Conservation (phyloP, 1,140 invertebrate genomes). For the Penaeus chinensis region DNA sequence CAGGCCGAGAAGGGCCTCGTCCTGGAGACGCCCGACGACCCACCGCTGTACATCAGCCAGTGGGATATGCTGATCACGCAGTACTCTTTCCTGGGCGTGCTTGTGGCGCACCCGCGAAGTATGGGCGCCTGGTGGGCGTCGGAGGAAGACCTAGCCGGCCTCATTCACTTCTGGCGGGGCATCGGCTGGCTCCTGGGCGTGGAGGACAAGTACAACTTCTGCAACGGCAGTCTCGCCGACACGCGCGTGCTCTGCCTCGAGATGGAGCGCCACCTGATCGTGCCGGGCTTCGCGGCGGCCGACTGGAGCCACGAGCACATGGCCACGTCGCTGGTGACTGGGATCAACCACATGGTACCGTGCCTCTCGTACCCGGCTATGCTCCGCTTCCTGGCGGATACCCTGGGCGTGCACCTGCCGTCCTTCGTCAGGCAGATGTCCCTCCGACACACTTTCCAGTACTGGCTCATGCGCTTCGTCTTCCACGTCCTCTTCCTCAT, state of each 20-base stretch:
- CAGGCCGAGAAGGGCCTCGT: not conserved
- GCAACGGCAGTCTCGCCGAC: slow-evolving; percentile 69
- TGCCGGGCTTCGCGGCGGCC: slow-evolving; percentile 68
- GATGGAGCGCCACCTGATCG: slow-evolving; percentile 67
- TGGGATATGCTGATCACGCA: slow-evolving; percentile 83
- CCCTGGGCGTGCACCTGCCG: slow-evolving; percentile 4
- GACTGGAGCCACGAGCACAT: slow-evolving; percentile 70
- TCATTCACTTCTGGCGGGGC: slow-evolving; percentile 85
- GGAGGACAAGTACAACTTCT: slow-evolving; percentile 79
- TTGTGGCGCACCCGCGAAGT: slow-evolving; percentile 75
- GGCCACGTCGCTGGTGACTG: slow-evolving; percentile 67
- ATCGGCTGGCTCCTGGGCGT: slow-evolving; percentile 85
- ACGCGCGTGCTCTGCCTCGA: slow-evolving; percentile 68
- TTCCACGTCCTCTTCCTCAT: slow-evolving; percentile 40
- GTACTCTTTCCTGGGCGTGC: slow-evolving; percentile 80
- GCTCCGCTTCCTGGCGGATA: slow-evolving; percentile 28
- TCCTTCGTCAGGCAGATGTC: slow-evolving; percentile 13
- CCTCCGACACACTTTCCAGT: slow-evolving; percentile 21
- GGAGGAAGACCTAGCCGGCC: slow-evolving; percentile 77
- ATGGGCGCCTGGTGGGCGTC: slow-evolving; percentile 74
- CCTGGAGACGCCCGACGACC: slow-evolving; percentile 47
- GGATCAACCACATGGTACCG: slow-evolving; percentile 67
- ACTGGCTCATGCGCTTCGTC: slow-evolving; percentile 31
- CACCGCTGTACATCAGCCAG: slow-evolving; percentile 73
- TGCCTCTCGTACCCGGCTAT: slow-evolving; percentile 51